Evolutionary conservation across 2,888 invertebrate genomes (phyloP), one percentile per base, ranked within the genome.

Genomic region (Amiota mariae): DNA sequence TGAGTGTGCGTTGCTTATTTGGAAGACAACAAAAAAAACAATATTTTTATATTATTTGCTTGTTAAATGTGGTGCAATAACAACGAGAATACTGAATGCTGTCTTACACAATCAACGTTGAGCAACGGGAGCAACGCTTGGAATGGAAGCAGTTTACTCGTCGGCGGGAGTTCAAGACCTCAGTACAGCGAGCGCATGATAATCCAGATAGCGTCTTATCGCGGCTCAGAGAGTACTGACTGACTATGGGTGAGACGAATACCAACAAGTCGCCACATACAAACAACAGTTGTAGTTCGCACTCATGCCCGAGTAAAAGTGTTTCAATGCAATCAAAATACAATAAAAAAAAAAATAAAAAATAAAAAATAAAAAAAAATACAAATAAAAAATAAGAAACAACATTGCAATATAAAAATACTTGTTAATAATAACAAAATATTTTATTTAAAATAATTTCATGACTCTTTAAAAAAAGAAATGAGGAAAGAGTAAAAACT

Each of bases 141-240:
- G 36, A 36, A 36, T 36, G 36, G 36, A 6, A 36, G 36, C 36
- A 36, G 70, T 57, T 73, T 64, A 77, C 70, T 74, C 78, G 78
- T 77, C 79, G 73, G 76, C 75, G 71, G 79, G 84, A 78, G 88
- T 88, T 88, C 87, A 87, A 86, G 88, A 88, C 88, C 88, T 75
- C 75, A 73, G 71, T 6, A 36, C 36, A 36, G 6, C 36, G 36
- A 81, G 80, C 79, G 76, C 79, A 86, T 85, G 88, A 88, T 88
- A 88, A 87, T 68, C 13, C 11, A 36, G 36, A 36, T 36, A 36
- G 36, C 54, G 51, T 13, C 67, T 68, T 68, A 68, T 68, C 67
- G 49, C 66, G 46, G 12, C 66, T n/a, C 67, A 51, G 24, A 51
- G 67, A 13, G 46, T 36, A 63, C 63, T 36, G 63, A 3, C 63